Evolutionary conservation across 2,888 invertebrate genomes (phyloP).

Genomic region (Empis stercorea): DNA sequence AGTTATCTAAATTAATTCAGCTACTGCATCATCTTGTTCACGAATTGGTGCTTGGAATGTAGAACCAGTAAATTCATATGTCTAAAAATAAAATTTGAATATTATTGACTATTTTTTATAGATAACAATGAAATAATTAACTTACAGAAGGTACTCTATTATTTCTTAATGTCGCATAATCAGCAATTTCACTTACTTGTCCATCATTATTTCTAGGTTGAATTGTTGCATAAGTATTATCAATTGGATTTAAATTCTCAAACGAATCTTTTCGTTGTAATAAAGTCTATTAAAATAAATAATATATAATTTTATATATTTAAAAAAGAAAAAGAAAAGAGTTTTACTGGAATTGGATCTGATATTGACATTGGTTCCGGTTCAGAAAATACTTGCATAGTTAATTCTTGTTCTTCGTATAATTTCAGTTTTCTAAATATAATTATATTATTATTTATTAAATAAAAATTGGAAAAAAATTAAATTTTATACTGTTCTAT

Average conservation of each 20-base stretch:
- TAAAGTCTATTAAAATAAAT: conserved; percentile 18
- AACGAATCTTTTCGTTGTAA: conserved; percentile 31
- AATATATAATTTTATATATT: not conserved
- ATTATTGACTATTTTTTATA: not conserved
- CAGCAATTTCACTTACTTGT: conserved; percentile 32
- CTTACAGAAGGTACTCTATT: conserved; percentile 34
- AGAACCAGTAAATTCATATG: conserved; percentile 44
- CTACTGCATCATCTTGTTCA: conserved; percentile 34
- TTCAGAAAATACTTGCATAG: conserved; percentile 83
- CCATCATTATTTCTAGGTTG: conserved; percentile 33
- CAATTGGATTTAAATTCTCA: conserved; percentile 31
- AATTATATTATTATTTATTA: no score
- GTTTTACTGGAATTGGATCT: conserved; percentile 29
- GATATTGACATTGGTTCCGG: conserved; percentile 43
- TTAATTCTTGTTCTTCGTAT: conserved; percentile 84
- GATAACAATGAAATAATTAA: not conserved
- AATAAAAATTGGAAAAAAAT: conserved; percentile 2
- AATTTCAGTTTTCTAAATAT: conserved; percentile 66
- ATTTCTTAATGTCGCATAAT: conserved; percentile 36
- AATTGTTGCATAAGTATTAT: conserved; percentile 37
- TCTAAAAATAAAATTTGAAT: conserved; percentile 17
- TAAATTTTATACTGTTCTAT: conserved; percentile 63
- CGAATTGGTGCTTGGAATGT: conserved; percentile 57
- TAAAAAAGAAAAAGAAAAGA: no score
- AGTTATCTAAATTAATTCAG: conserved; percentile 29